phyloP scores from a whole-genome alignment of 2,888 invertebrate species.

The Meloe dianella region DNA sequence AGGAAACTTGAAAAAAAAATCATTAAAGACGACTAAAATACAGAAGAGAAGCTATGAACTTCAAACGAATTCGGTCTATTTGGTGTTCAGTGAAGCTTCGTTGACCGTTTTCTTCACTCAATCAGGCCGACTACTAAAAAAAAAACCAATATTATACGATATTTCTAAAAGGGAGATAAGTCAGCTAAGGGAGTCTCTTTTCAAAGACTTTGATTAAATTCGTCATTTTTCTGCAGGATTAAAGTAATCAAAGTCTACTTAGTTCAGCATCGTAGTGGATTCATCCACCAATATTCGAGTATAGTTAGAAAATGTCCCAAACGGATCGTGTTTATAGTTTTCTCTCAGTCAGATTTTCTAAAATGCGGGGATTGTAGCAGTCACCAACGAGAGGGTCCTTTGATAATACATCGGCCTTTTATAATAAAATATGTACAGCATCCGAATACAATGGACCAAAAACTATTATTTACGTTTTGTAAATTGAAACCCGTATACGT shows the following conservation, averaged over 20 bases:
- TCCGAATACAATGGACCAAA: conserved; percentile 45
- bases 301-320: conserved; percentile 37
- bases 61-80: conserved; percentile 42
- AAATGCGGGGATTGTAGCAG: conserved; percentile 44
- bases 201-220: conserved; percentile 34
- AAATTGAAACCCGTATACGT: neutral
- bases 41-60: conserved; percentile 20
- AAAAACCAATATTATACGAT: conserved; percentile 31
- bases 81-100: conserved; percentile 34
- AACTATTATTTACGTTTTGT: conserved; percentile 33
- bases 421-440: conserved; percentile 46
- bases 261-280: conserved; percentile 13
- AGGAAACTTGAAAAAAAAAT: neutral
- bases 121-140: conserved; percentile 35
- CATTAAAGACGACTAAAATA: neutral
- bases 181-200: conserved; percentile 17
- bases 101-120: conserved; percentile 40
- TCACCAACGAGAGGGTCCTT: conserved; percentile 41
- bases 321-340: conserved; percentile 43
- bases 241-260: conserved; percentile 39
- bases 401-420: conserved; percentile 44
- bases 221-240: conserved; percentile 31
- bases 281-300: conserved; percentile 20
- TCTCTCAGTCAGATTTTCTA: conserved; percentile 3
- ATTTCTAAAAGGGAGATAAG: conserved; percentile 28